Percentiles rank a stretch among this genome's conserved stretches.
Evolutionary conservation across 2,113 vertebrate genomes (phyloP).

Genomic region (Neogale vison): DNA sequence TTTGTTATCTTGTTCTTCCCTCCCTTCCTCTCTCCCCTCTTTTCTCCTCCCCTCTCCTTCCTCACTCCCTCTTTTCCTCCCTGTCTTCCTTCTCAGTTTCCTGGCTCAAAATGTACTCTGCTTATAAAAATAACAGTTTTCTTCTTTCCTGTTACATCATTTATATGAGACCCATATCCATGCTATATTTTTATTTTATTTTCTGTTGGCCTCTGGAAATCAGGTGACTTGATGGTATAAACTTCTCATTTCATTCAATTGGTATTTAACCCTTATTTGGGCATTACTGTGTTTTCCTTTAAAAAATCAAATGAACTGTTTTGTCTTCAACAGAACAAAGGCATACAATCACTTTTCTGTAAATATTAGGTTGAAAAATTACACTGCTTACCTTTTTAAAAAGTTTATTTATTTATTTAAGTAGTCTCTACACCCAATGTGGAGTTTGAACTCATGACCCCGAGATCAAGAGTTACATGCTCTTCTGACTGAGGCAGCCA

Average conservation of each 20-base stretch:
- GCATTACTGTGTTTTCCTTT: background rate
- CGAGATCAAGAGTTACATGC: background rate
- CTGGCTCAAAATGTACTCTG: constrained; percentile 43
- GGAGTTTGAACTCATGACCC: background rate
- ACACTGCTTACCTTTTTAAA: background rate
- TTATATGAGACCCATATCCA: background rate
- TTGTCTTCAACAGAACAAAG: background rate
- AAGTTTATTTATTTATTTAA: background rate
- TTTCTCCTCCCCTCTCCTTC: too few relatives aligned
- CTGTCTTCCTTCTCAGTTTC: constrained; percentile 39
- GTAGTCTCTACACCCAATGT: background rate
- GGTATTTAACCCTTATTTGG: constrained; percentile 38
- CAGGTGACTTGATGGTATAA: constrained; percentile 1
- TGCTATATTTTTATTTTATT: constrained; percentile 59
- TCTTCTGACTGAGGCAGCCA: background rate
- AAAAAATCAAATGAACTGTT: background rate
- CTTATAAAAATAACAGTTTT: constrained; percentile 54
- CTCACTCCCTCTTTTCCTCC: background rate
- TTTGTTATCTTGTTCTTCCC: background rate
- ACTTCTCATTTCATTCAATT: background rate
- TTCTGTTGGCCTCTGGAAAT: constrained; percentile 41
- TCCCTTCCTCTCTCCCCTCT: too few relatives aligned
- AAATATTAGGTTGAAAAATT: background rate
- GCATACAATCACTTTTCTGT: background rate
- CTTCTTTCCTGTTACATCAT: constrained; percentile 52